phyloP scores from a whole-genome alignment of 2,113 vertebrate species.

The Semicossyphus pulcher region DNA sequence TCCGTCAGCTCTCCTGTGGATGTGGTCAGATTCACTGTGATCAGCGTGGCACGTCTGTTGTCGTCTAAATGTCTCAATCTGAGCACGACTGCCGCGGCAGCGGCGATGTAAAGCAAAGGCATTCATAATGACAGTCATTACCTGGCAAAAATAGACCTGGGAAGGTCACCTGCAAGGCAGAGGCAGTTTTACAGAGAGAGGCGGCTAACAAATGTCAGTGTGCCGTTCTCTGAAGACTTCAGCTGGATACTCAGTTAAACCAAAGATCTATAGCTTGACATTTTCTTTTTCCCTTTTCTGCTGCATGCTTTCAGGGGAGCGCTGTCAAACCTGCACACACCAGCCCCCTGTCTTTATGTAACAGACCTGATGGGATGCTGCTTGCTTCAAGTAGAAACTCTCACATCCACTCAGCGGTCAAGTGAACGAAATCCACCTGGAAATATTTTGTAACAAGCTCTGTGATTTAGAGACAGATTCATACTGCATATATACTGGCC shows the following conservation, averaged over 20 bases:
- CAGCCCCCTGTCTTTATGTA: slow-evolving; percentile 58
- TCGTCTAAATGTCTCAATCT: slow-evolving; percentile 39
- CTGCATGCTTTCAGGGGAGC: slow-evolving; percentile 23
- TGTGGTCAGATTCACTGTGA: slow-evolving; percentile 42
- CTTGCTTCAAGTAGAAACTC: slow-evolving; percentile 59
- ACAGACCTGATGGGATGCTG: slow-evolving; percentile 53
- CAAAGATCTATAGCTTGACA: slow-evolving; percentile 45
- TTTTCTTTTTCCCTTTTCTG: slow-evolving; percentile 26
- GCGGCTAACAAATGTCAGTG: slow-evolving; percentile 60
- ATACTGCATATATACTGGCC: not conserved
- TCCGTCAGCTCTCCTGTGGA: slow-evolving; percentile 47
- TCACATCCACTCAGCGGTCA: slow-evolving; percentile 33
- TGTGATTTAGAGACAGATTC: slow-evolving; percentile 11
- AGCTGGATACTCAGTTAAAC: slow-evolving; percentile 40
- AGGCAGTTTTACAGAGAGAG: slow-evolving; percentile 51
- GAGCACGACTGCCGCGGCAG: slow-evolving; percentile 14
- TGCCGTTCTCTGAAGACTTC: slow-evolving; percentile 41
- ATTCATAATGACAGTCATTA: slow-evolving; percentile 71
- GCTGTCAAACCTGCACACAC: slow-evolving; percentile 34
- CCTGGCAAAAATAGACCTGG: slow-evolving; percentile 65
- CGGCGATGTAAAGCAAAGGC: slow-evolving; percentile 52
- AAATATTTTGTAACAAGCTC: slow-evolving; percentile 30
- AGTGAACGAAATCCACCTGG: slow-evolving; percentile 28
- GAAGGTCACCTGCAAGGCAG: slow-evolving; percentile 67
- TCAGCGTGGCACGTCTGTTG: slow-evolving; percentile 2